Percentiles rank a stretch among this genome's conserved stretches.
Conservation (phyloP, 2,797 vertebrate species). For the Loriculus beryllinus region DNA sequence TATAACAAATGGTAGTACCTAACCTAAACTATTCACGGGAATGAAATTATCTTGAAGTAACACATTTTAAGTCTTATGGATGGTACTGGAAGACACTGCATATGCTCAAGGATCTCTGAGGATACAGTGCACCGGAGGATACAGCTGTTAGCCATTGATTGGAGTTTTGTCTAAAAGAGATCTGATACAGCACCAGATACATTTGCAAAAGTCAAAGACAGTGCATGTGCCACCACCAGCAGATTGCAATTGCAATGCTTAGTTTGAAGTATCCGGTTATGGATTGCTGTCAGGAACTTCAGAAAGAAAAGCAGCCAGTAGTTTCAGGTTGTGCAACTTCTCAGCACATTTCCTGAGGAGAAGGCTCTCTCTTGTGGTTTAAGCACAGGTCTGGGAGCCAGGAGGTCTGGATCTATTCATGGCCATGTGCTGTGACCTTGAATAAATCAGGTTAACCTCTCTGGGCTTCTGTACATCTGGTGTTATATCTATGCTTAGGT, state of each 20-base stretch:
- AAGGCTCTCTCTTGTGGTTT: not conserved
- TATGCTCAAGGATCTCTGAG: not conserved
- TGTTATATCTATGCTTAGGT: not conserved
- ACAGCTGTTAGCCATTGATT: not conserved
- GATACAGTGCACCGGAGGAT: not conserved
- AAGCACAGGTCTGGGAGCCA: conserved; percentile 7
- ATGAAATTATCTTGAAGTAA: not conserved
- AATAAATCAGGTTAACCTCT: not conserved
- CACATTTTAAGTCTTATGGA: not conserved
- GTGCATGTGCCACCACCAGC: not conserved
- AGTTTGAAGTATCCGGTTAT: conserved; percentile 19
- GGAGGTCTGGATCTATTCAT: conserved; percentile 25
- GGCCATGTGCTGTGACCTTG: not conserved
- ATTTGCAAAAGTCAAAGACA: not conserved
- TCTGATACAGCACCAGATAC: not conserved
- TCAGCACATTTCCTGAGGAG: conserved; percentile 32
- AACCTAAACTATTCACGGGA: not conserved
- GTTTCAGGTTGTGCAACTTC: conserved; percentile 27
- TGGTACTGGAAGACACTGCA: not conserved
- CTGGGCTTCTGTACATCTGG: not conserved
- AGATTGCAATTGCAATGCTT: not conserved
- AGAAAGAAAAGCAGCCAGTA: not conserved
- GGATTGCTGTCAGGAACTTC: conserved; percentile 23
- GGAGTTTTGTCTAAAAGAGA: not conserved
- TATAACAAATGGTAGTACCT: not conserved